These are phyloP conservation scores for Chironomus riparius DNA, from an alignment of 2,888 invertebrate species.

Conservation along the genomic window DNA sequence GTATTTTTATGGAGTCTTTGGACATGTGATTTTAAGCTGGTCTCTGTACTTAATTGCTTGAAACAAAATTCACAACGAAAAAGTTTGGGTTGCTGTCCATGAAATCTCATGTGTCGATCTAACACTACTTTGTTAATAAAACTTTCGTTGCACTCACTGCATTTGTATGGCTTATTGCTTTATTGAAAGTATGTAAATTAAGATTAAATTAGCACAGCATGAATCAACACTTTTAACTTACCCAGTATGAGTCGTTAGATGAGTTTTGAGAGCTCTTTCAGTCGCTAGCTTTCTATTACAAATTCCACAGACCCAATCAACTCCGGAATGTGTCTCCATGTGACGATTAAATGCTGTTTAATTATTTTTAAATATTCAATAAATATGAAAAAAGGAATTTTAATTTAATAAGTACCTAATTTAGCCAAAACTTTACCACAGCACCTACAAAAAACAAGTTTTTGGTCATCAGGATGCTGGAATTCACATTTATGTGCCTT, in stretches of 20 bases:
- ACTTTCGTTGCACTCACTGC: background rate
- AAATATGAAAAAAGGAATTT: too few species aligned
- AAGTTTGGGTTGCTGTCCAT: background rate
- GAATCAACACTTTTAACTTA: background rate
- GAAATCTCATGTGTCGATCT: slow-evolving; percentile 16
- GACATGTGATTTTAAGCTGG: background rate
- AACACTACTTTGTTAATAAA: slow-evolving; percentile 13
- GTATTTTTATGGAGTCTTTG: background rate
- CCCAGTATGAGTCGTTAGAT: slow-evolving; percentile 10
- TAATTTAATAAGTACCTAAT: too few species aligned
- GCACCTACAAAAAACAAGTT: background rate
- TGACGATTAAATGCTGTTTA: slow-evolving; percentile 10
- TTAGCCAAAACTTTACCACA: background rate
- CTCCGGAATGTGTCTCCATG: background rate
- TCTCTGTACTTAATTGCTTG: background rate
- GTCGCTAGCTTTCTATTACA: slow-evolving; percentile 2
- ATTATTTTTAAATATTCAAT: too few species aligned
- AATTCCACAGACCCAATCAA: slow-evolving; percentile 1
- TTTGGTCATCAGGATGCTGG: background rate
- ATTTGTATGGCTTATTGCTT: slow-evolving; percentile 4
- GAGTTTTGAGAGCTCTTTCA: slow-evolving; percentile 5
- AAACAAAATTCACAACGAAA: slow-evolving; percentile 10
- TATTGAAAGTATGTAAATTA: too few species aligned
- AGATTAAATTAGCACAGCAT: too few species aligned
- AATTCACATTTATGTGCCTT: background rate